Evolutionary conservation across 1,140 invertebrate species (phyloP), one percentile per base, ranked within the genome.

Genomic region (Tribolium madens): DNA sequence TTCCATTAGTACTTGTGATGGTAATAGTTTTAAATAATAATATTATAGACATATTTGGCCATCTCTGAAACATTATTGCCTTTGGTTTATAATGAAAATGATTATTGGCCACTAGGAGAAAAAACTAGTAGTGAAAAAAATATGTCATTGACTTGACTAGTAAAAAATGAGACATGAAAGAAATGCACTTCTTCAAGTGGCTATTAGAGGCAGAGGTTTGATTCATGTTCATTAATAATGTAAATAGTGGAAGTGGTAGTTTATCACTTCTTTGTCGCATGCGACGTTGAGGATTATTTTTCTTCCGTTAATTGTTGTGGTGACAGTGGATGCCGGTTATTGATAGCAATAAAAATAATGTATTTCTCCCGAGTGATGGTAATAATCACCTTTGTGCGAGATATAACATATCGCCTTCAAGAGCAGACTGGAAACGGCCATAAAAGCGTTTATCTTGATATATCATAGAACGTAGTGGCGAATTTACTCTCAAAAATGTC

Each of bases 371-470:
- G 6, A 3, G 57, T 33, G 57, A 64, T 33, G 21, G 57, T 64
- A 64, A 33, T 64, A 33, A 64, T 64, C 57, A 64, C 57, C 57
- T 64, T 64, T 64, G 57, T 64, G 21, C 57, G 52, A 17, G 52
- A 57, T 64, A 64, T 64, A 26, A 64, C 31, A 13, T 14, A 64
- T 64, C 57, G 57, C 57, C 57, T 64, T 64, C 31, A 64, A 64
- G 21, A 64, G 57, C 57, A 42, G 36, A 33, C 57, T 64, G 18
- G 10, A 64, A 18, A 64, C 26, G 57, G n/a, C 57, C 57, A 64
- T 64, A 64, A 64, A 64, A 64, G 57, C 57, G 57, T 64, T 64
- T 64, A 64, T 64, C 57, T 64, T 64, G 57, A 64, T 64, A 64
- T 64, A 64, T 64, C 57, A 31, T 33, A n/a, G 57, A 64, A 33